phyloP scores from a whole-genome alignment of 2,888 invertebrate genomes.

The Campoplex capitator region DNA sequence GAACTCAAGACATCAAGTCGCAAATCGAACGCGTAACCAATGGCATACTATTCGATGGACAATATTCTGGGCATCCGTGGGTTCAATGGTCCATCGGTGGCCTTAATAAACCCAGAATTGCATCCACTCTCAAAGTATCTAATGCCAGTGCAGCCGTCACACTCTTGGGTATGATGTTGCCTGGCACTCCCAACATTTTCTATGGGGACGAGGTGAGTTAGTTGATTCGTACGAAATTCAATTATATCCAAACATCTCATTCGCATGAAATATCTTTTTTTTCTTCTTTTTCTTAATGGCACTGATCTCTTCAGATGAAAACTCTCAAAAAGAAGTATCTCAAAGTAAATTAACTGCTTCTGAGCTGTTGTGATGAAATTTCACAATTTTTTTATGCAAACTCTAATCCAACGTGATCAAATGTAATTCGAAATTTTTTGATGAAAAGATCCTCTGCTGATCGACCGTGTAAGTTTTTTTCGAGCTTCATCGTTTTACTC shows the following conservation, averaged over 20 bases:
- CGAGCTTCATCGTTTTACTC: too few species aligned
- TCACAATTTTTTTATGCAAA: too few species aligned
- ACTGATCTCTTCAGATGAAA: not conserved
- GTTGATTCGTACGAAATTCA: not conserved
- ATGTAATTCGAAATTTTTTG: too few species aligned
- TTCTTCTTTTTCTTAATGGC: not conserved
- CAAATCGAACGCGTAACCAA: conserved; percentile 87
- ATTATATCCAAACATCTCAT: not conserved
- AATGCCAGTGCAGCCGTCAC: conserved; percentile 90
- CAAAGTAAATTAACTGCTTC: too few species aligned
- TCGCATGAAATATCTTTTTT: not conserved
- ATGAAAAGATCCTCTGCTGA: too few species aligned
- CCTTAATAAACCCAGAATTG: conserved; percentile 87
- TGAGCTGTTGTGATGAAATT: too few species aligned
- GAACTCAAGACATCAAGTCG: conserved; percentile 86
- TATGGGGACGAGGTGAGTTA: conserved; percentile 95
- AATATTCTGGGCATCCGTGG: conserved; percentile 89
- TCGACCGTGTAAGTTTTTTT: too few species aligned
- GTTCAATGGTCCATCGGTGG: conserved; percentile 92
- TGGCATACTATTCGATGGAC: conserved; percentile 86
- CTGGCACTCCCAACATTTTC: conserved; percentile 94
- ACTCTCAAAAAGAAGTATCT: too few species aligned
- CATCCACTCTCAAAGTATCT: conserved; percentile 84
- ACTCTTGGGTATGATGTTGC: conserved; percentile 92
- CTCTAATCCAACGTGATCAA: too few species aligned